Conservation (phyloP, 2,888 invertebrate genomes). For the Diogma glabrata region DNA sequence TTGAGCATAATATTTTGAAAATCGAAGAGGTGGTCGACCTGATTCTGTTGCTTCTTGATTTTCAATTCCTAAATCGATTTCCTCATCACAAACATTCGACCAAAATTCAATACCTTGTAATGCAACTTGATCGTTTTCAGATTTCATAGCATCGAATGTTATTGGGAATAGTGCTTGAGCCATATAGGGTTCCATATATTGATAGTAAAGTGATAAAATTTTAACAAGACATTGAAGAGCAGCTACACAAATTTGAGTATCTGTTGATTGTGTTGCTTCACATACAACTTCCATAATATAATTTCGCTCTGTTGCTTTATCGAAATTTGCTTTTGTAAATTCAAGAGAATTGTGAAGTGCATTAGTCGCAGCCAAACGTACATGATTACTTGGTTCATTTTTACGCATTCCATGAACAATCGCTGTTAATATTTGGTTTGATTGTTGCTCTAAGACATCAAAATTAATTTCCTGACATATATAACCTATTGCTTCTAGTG, state of each 20-base stretch:
- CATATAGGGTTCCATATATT: constrained; percentile 99
- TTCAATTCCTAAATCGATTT: constrained; percentile 90
- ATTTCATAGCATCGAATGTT: constrained; percentile 96
- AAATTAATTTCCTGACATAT: constrained; percentile 98
- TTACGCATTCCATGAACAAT: constrained; percentile 98
- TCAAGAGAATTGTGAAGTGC: constrained; percentile 95
- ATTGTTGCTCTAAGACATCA: constrained; percentile 80
- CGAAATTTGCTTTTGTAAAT: constrained; percentile 97
- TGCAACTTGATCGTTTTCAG: constrained; percentile 88
- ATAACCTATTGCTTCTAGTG: constrained; percentile 93
- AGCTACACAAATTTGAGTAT: constrained; percentile 88
- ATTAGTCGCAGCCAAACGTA: constrained; percentile 90
- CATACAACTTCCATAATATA: constrained; percentile 99
- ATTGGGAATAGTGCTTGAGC: constrained; percentile 95
- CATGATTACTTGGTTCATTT: constrained; percentile 85
- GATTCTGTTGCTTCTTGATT: constrained; percentile 88
- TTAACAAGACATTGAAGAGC: constrained; percentile 96
- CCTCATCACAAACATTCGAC: constrained; percentile 99
- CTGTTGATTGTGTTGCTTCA: constrained; percentile 90
- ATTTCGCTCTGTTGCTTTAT: constrained; percentile 92
- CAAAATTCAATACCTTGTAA: constrained; percentile 99
- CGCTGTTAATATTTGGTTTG: constrained; percentile 94
- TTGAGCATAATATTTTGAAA: constrained; percentile 94
- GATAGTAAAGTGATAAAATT: constrained; percentile 96
- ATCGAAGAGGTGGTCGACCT: constrained; percentile 84